Evolutionary conservation across 2,888 invertebrate genomes (phyloP), one percentile per base, ranked within the genome.

Genomic region (Stegophylla sp.): DNA sequence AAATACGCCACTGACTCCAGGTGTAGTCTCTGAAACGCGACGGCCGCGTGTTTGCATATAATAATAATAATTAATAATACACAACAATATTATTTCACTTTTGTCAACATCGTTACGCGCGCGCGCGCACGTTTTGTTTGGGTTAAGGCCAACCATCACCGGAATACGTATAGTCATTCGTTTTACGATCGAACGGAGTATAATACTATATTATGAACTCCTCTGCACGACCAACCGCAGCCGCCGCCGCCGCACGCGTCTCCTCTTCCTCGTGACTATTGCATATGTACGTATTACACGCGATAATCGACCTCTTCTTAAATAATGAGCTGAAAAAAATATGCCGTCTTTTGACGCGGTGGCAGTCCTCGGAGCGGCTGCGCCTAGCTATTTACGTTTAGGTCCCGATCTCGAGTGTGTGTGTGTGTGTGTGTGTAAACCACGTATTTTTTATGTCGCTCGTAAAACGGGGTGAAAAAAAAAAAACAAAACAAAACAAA

Each of bases 61-160:
- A n/a, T n/a, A n/a, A n/a, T n/a, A n/a, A n/a, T n/a, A n/a, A n/a
- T n/a, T n/a, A n/a, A n/a, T n/a, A n/a, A n/a, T n/a, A n/a, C n/a
- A n/a, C n/a, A 5, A 34, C 34, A 34, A 34, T 34, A 34, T n/a
- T n/a, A n/a, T 51, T 64, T 64, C 41, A 26, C n/a, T 51, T 75
- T 64, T 75, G 64, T 64, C 75, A 64, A 75, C 51, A 41, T 72
- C n/a, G 34, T 66, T 69, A 45, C 59, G 43, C 20, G 43, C 20
- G 67, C 43, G 43, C 51, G 59, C 48, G 15, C 48, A 45, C 69
- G 41, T 79, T 79, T 79, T 63, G 71, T 51, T 79, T 79, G 79
- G 79, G 61, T 71, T 71, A 41, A 23, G 34, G 69, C 79, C 71
- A 79, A 79, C 43, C 56, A 69, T 77, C 43, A 56, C 76, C 23